These are phyloP conservation scores for Tragulus kanchil DNA, from an alignment of 2,113 vertebrate species.

Conservation along the genomic window DNA sequence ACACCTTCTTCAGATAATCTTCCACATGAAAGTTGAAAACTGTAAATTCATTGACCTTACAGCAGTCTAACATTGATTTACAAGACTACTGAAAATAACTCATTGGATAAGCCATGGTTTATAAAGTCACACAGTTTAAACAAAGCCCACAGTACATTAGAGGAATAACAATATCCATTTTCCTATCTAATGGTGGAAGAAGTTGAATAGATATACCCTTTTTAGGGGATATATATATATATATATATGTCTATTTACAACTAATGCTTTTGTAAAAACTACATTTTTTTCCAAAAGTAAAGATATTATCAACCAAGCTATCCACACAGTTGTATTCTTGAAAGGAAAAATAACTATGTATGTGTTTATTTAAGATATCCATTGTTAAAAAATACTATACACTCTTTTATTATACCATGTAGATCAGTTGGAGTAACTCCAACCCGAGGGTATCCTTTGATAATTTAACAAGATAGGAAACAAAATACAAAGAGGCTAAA, in stretches of 20 bases:
- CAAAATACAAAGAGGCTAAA: not conserved
- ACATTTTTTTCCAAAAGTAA: not conserved
- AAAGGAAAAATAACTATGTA: not conserved
- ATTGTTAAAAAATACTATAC: not conserved
- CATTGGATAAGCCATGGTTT: not conserved
- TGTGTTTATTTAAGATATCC: constrained; percentile 33
- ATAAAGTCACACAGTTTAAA: not conserved
- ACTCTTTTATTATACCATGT: not conserved
- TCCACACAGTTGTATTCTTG: not conserved
- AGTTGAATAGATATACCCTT: not conserved
- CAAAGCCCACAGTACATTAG: not conserved
- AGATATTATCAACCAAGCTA: constrained; percentile 4
- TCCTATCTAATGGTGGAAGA: not conserved
- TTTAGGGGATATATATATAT: not conserved
- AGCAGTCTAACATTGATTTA: not conserved
- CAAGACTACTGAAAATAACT: not conserved
- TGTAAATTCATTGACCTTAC: not conserved
- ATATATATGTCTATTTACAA: not conserved
- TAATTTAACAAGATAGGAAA: not conserved
- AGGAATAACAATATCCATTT: constrained; percentile 35
- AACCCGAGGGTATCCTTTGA: not conserved
- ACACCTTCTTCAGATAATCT: not conserved
- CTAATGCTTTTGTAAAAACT: not conserved
- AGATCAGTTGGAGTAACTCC: not conserved
- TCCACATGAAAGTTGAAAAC: not conserved